phyloP scores from a whole-genome alignment of 2,888 invertebrate species.

The Sialis fuliginosa region DNA sequence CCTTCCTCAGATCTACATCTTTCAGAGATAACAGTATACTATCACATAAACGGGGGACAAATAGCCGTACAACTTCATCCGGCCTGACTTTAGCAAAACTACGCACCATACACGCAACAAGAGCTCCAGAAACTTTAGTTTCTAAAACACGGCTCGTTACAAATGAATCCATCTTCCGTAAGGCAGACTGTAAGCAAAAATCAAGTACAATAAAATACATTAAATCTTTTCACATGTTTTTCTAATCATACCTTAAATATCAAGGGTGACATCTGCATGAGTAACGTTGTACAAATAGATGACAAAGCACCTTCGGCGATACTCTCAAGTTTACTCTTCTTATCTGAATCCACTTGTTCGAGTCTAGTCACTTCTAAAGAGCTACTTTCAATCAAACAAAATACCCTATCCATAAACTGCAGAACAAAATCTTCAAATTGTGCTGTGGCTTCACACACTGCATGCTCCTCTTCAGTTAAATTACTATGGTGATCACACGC shows the following conservation, averaged over 20 bases:
- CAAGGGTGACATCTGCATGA: conserved; percentile 52
- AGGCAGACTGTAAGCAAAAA: conserved; percentile 31
- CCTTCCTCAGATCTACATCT: conserved; percentile 47
- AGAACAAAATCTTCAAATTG: conserved; percentile 79
- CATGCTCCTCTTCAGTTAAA: conserved; percentile 58
- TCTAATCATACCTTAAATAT: conserved; percentile 28
- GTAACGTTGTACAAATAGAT: conserved; percentile 45
- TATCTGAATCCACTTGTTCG: conserved; percentile 38
- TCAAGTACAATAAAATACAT: conserved; percentile 3
- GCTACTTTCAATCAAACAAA: conserved; percentile 51
- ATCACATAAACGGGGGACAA: conserved; percentile 55
- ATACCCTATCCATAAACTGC: conserved; percentile 64
- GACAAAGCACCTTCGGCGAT: conserved; percentile 52
- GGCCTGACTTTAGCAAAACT: conserved; percentile 48
- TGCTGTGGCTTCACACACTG: conserved; percentile 63
- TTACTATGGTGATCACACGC: conserved; percentile 47
- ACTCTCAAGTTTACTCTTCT: conserved; percentile 50
- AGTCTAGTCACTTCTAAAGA: conserved; percentile 47
- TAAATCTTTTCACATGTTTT: conserved; percentile 1
- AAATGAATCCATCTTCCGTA: conserved; percentile 59
- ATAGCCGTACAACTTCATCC: conserved; percentile 46
- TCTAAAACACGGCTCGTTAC: conserved; percentile 62
- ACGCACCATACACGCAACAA: conserved; percentile 55
- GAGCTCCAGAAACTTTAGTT: conserved; percentile 64
- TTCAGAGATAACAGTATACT: conserved; percentile 39